Conservation (phyloP, 2,888 invertebrate genomes). For the Lymantria monacha region DNA sequence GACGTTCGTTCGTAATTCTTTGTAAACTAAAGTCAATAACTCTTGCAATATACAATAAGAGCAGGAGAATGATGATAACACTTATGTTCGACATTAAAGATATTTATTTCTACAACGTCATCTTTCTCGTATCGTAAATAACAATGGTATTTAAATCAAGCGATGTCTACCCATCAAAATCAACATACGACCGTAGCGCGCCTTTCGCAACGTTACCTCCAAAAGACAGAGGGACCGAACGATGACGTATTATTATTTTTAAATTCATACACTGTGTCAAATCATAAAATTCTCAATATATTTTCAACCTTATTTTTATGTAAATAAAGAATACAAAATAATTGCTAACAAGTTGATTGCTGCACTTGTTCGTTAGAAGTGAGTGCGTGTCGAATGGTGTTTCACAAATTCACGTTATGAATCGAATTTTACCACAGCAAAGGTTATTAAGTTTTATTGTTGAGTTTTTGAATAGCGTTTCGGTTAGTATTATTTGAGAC, state of each 20-base stretch:
- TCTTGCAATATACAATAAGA: too few species aligned
- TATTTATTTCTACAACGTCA: not conserved
- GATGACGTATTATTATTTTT: constrained; percentile 76
- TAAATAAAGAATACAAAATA: constrained; percentile 5
- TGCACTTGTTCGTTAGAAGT: constrained; percentile 66
- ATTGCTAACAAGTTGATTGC: constrained; percentile 59
- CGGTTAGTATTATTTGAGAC: not conserved
- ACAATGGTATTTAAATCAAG: constrained; percentile 46
- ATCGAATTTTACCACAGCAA: constrained; percentile 51
- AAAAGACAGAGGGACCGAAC: constrained; percentile 71
- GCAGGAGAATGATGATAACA: too few species aligned
- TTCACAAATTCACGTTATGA: constrained; percentile 63
- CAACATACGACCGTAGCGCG: constrained; percentile 64
- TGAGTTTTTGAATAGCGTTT: constrained; percentile 22
- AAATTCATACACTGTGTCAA: constrained; percentile 64
- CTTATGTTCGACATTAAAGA: too few species aligned
- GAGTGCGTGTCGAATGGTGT: constrained; percentile 61
- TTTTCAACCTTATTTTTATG: constrained; percentile 30
- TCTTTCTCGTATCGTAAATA: constrained; percentile 21
- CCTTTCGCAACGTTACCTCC: constrained; percentile 62
- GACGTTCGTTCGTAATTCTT: too few species aligned
- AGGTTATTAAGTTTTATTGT: constrained; percentile 36
- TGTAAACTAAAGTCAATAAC: too few species aligned
- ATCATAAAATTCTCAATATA: constrained; percentile 11
- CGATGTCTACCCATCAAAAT: constrained; percentile 58